These are phyloP conservation scores for Scytalopus superciliaris DNA, from an alignment of 2,113 vertebrate genomes.

Conservation along the genomic window DNA sequence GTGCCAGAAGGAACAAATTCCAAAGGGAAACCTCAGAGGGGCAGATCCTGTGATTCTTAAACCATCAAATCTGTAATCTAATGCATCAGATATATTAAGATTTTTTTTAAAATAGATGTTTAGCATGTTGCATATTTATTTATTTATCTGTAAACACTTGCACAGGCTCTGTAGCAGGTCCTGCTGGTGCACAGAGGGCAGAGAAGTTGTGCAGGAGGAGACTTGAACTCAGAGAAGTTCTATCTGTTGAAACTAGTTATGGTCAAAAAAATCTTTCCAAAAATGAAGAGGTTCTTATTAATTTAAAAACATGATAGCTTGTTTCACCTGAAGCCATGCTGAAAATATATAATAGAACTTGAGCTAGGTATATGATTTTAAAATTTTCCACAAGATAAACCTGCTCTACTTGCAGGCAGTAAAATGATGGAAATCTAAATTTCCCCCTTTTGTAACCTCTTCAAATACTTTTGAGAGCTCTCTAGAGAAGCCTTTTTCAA, in stretches of 20 bases:
- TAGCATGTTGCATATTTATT: accelerated
- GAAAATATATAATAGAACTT: background rate
- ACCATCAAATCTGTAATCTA: background rate
- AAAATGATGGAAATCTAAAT: background rate
- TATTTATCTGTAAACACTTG: background rate
- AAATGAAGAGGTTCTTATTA: background rate
- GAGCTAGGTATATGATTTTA: background rate
- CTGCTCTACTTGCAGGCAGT: background rate
- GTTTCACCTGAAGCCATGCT: background rate
- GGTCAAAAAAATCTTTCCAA: background rate
- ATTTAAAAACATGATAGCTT: background rate
- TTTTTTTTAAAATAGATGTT: accelerated
- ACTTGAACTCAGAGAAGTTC: background rate
- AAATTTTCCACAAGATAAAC: background rate
- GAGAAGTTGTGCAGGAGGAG: background rate
- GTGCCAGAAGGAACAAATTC: background rate
- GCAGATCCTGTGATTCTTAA: background rate
- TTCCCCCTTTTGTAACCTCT: background rate
- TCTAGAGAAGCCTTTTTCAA: background rate
- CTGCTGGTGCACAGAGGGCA: background rate
- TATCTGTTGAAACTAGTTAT: background rate
- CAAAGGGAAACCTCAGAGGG: background rate
- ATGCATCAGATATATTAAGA: background rate
- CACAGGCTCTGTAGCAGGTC: background rate
- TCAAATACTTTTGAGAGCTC: background rate